phyloP scores from a whole-genome alignment of 2,113 vertebrate species.

The Gallinago undulata region DNA sequence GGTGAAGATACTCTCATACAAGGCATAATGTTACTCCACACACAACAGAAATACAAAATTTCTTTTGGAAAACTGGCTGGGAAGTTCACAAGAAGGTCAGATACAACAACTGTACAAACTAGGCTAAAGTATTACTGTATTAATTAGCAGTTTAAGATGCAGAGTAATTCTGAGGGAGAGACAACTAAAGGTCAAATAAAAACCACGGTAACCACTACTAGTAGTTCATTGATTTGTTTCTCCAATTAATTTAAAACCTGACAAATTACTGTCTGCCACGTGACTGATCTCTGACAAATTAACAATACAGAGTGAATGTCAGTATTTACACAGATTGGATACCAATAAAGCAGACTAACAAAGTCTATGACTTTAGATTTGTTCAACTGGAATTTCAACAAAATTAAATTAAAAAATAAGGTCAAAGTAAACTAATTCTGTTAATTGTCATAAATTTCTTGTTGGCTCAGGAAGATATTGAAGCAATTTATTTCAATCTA shows the following conservation, averaged over 20 bases:
- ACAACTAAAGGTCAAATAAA: not conserved
- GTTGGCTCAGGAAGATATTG: not conserved
- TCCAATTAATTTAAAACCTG: slow-evolving; percentile 16
- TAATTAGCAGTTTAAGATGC: slow-evolving; percentile 3
- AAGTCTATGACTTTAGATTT: not conserved
- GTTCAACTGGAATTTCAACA: not conserved
- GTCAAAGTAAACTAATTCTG: not conserved
- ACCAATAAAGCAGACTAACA: not conserved
- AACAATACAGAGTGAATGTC: not conserved
- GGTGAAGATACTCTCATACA: not conserved
- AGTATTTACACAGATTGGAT: not conserved
- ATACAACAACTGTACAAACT: not conserved
- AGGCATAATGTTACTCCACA: no score
- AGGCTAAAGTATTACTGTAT: not conserved
- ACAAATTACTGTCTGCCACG: not conserved
- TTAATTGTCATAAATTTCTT: slow-evolving; percentile 27
- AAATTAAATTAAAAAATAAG: slow-evolving; percentile 3
- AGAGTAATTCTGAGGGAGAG: not conserved
- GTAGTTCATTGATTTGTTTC: slow-evolving; percentile 4
- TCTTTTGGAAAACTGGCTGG: not conserved
- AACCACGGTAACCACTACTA: not conserved
- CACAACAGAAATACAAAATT: not conserved
- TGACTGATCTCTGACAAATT: not conserved
- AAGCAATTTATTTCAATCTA: slow-evolving; percentile 25
- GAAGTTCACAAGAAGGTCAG: not conserved